A percentile compares a stretch with the other conserved stretches of the same genome.
Evolutionary conservation across 2,888 invertebrate species (phyloP).

Genomic region (Cephus sareptanus): DNA sequence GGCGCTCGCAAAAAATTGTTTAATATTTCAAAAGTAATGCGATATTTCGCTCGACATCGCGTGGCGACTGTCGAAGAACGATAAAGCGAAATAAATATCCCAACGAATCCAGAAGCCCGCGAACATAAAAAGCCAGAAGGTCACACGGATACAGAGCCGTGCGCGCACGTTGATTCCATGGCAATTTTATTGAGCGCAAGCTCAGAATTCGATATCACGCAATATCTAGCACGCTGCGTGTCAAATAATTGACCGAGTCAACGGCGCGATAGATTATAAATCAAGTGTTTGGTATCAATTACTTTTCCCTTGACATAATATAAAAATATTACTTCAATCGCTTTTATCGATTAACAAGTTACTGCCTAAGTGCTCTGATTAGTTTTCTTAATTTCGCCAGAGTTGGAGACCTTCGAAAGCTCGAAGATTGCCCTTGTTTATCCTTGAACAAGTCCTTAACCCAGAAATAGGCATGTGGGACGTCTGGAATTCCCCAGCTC

Average conservation of each 20-base stretch:
- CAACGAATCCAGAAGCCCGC: background rate
- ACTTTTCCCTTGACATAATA: no score
- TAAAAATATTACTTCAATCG: no score
- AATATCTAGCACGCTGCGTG: background rate
- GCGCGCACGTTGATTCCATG: background rate
- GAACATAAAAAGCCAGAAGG: background rate
- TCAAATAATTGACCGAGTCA: background rate
- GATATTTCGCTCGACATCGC: background rate
- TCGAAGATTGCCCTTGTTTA: background rate
- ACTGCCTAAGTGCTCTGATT: no score
- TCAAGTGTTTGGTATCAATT: no score
- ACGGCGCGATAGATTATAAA: no score
- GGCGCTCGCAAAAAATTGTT: background rate
- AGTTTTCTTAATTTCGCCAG: background rate
- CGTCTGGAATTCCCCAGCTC: no score
- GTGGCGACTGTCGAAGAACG: background rate
- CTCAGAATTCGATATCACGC: background rate
- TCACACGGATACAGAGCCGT: background rate
- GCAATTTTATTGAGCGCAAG: background rate
- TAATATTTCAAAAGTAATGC: background rate
- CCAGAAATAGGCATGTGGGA: no score
- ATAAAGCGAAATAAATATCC: background rate
- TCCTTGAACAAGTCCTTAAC: no score
- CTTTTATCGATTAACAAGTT: no score
- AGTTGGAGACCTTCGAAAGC: background rate